Percentiles rank a stretch among this genome's conserved stretches.
phyloP scores from a whole-genome alignment of 2,797 vertebrate species.

The Acomys russatus region DNA sequence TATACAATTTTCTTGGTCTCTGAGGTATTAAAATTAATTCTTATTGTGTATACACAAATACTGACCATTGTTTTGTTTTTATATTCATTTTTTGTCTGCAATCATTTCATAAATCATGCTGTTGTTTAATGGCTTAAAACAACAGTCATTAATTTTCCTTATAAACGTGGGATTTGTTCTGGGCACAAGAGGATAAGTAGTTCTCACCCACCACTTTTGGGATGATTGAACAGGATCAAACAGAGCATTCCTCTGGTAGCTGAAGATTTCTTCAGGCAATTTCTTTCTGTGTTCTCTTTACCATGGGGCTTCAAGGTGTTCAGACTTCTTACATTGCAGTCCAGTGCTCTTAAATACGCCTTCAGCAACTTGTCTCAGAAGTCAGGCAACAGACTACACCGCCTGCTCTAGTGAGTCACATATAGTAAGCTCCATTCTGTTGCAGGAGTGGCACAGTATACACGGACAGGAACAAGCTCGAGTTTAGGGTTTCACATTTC shows the following conservation, averaged over 20 bases:
- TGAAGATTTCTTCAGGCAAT: not conserved
- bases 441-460: too few relatives aligned
- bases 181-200: not conserved
- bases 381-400: not conserved
- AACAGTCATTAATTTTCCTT: not conserved
- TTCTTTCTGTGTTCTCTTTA: not conserved
- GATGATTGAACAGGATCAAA: not conserved
- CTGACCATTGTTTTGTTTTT: not conserved
- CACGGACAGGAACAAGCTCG: not conserved
- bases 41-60: not conserved
- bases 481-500: not conserved
- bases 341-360: not conserved
- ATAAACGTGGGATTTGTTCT: not conserved
- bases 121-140: constrained; percentile 2
- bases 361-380: not conserved
- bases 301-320: not conserved
- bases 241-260: not conserved
- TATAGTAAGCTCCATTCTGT: not conserved
- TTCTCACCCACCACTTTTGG: not conserved
- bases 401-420: not conserved
- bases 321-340: not conserved
- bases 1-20: not conserved
- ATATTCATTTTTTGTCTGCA: not conserved
- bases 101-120: not conserved
- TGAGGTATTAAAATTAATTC: not conserved